Evolutionary conservation across 30 jellyfish, hydroid and myxozoan species (phyloP).

Genomic region (Cassiopea andromeda): DNA sequence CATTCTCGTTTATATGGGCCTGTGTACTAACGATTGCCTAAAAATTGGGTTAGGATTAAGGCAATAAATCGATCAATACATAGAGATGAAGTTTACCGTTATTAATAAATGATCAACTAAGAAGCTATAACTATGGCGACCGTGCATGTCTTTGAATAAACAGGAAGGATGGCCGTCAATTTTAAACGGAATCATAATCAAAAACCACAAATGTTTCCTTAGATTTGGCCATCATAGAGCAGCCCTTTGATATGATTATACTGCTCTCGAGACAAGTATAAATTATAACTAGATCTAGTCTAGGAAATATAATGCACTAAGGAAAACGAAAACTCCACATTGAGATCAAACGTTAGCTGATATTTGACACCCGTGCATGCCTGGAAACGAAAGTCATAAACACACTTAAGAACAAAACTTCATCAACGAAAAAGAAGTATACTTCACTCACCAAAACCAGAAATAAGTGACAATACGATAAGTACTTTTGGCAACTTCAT

Average conservation of each 20-base stretch:
- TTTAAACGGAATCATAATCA: background rate
- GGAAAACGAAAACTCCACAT: no score
- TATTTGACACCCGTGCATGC: no score
- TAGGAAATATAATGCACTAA: no score
- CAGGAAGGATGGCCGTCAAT: slow-evolving; percentile 2
- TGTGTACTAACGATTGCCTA: slow-evolving; percentile 15
- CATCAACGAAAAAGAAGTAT: background rate
- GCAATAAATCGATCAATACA: background rate
- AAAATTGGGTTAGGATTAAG: slow-evolving; percentile 49
- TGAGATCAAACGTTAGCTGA: no score
- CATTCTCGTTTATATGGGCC: background rate
- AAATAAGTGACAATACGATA: background rate
- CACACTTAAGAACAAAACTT: no score
- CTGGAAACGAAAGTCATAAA: no score
- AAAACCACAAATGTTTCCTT: background rate
- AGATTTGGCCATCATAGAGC: no score
- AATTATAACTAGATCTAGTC: no score
- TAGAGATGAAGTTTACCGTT: background rate
- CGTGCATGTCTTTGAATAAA: background rate
- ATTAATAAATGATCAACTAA: background rate
- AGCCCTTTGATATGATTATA: no score
- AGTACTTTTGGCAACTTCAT: background rate
- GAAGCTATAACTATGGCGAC: background rate
- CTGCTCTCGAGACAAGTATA: no score
- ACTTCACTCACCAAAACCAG: slow-evolving; percentile 17